Evolutionary conservation across 1,140 invertebrate genomes (phyloP).

Genomic region (Delia radicum): DNA sequence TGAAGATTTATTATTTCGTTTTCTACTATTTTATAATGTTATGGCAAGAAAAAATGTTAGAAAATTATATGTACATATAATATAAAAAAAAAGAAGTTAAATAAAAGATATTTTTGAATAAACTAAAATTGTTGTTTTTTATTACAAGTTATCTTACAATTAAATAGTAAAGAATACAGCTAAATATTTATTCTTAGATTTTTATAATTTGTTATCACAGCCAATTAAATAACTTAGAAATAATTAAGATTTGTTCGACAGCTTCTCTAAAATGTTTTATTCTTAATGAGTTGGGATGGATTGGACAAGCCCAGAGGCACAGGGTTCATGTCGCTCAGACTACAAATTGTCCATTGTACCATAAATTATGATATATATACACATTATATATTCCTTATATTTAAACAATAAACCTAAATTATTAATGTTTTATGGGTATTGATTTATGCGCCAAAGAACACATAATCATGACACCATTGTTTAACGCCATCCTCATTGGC

Average conservation of each 20-base stretch:
- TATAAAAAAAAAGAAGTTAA: conserved; percentile 9
- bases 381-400: too few relatives aligned
- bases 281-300: background rate
- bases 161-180: too few relatives aligned
- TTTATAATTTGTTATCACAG: conserved; percentile 41
- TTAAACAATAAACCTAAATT: background rate
- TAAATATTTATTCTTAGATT: too few relatives aligned
- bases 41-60: conserved; percentile 28
- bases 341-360: too few relatives aligned
- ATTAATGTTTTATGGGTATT: background rate
- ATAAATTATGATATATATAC: too few relatives aligned
- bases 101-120: background rate
- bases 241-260: background rate
- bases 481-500: conserved; percentile 53
- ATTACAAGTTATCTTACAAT: background rate
- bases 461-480: conserved; percentile 55
- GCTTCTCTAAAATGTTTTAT: conserved; percentile 11
- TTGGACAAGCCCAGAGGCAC: background rate
- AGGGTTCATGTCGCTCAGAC: too few relatives aligned
- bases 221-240: conserved; percentile 36
- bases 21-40: conserved; percentile 23
- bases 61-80: conserved; percentile 6
- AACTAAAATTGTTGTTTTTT: conserved; percentile 11
- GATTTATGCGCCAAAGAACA: conserved; percentile 32
- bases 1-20: background rate